Percentiles rank a stretch among this genome's conserved stretches.
phyloP scores from a whole-genome alignment of 2,113 vertebrate genomes.

The Panurus biarmicus region DNA sequence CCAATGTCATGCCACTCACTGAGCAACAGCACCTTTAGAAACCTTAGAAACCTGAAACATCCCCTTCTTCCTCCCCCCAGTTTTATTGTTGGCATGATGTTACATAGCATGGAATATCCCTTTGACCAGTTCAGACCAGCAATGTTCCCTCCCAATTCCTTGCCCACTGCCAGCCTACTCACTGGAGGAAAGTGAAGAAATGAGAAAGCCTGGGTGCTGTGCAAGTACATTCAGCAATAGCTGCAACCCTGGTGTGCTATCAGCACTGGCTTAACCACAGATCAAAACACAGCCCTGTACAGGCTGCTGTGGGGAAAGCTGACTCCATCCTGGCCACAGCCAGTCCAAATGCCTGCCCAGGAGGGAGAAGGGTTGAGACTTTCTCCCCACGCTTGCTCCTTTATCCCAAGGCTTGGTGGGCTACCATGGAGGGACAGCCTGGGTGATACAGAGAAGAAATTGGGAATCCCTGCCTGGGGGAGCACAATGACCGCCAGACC shows the following conservation, averaged over 20 bases:
- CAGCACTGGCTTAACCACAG: background rate
- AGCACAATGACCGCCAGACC: background rate
- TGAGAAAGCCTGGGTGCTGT: background rate
- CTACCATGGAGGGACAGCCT: background rate
- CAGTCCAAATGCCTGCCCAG: background rate
- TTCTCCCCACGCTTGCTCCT: background rate
- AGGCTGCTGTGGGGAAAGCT: background rate
- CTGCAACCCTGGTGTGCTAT: background rate
- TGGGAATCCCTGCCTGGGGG: background rate
- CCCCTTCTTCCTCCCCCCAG: background rate
- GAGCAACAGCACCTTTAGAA: background rate
- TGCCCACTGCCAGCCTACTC: background rate
- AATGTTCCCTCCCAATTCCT: background rate
- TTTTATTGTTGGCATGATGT: background rate
- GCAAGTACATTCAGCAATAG: background rate
- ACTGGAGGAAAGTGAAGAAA: background rate
- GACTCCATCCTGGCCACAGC: background rate
- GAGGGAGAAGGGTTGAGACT: background rate
- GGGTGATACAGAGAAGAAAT: background rate
- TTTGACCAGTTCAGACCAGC: background rate
- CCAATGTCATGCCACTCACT: background rate
- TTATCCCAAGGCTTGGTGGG: background rate
- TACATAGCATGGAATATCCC: background rate
- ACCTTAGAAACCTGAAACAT: background rate
- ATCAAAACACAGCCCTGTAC: background rate